Evolutionary conservation across 2,113 vertebrate genomes (phyloP).

Genomic region (Tympanuchus pallidicinctus): DNA sequence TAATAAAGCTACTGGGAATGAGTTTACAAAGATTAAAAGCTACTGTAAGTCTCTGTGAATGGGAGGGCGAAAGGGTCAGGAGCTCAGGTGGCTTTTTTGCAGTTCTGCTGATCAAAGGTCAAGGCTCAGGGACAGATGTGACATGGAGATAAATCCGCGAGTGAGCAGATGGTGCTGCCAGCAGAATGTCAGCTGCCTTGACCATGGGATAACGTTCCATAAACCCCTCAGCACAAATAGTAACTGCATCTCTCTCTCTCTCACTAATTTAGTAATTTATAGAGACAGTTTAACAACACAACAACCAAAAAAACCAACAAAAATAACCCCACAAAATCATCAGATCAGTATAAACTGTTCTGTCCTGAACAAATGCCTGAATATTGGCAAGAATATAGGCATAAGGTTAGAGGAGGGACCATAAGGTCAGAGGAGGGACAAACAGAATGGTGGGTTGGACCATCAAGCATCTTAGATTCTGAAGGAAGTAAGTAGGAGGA

Average conservation of each 20-base stretch:
- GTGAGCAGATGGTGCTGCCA: conserved; percentile 51
- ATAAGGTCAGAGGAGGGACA: not conserved
- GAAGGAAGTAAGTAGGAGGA: not conserved
- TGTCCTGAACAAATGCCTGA: not conserved
- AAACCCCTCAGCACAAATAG: not conserved
- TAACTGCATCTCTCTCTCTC: not conserved
- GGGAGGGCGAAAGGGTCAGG: conserved; percentile 42
- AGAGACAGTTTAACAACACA: conserved; percentile 29
- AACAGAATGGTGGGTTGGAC: not conserved
- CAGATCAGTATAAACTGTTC: not conserved
- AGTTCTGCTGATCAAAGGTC: conserved; percentile 44
- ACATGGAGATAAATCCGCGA: conserved; percentile 31
- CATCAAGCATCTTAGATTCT: not conserved
- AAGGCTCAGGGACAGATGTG: conserved; percentile 37
- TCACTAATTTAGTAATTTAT: not conserved
- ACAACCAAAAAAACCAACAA: not conserved
- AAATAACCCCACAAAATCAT: too few species aligned
- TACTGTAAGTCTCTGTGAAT: conserved; percentile 26
- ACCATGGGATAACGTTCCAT: conserved; percentile 4
- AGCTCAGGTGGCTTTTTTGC: conserved; percentile 59
- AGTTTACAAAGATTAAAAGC: conserved; percentile 10
- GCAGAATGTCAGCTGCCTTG: conserved; percentile 42
- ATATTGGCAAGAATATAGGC: not conserved
- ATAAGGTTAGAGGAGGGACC: not conserved
- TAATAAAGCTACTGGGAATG: not conserved